Evolutionary conservation across 2,113 vertebrate species (phyloP), one percentile per base, ranked within the genome.

Genomic region (Rhinogobius similis): DNA sequence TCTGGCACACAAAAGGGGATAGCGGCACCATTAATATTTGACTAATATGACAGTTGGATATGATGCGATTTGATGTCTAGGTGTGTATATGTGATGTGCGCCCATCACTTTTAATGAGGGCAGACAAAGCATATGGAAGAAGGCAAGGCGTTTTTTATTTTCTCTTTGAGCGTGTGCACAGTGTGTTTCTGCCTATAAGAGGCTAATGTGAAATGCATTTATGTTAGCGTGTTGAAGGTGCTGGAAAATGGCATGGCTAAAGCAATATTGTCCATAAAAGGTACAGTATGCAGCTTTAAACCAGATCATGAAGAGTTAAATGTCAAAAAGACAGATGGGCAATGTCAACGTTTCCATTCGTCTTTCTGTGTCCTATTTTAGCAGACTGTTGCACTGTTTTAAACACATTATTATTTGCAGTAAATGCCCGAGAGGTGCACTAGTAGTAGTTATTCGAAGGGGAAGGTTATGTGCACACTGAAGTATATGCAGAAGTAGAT

Each of bases 81-180:
- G 59, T 68, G 76, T 55, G 65, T 64, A 21, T 58, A 71, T 70
- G 59, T 83, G 76, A 89, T 88, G 75, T 80, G 86, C 82, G 87
- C 82, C 78, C 85, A 86, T 91, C 87, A 88, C 81, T 87, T 91
- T 92, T 91, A 90, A 93, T 90, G 88, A 91, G 85, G 74, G 76
- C 71, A 89, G 82, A 84, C 82, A 82, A 87, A 86, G 80, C 90
- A 86, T 84, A 80, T 84, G 86, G 64, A 65, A 78, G 74, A 66
- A 85, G 66, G 77, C 64, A 75, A 69, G 69, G 62, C 29, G 1
- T 75, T 76, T 44, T 62, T 83, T 86, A 79, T 81, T 82, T 77
- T 44, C 58, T 46, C 82, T 80, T 65, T 63, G 70, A 56, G 21
- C 68, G 59, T 50, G 62, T 2, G 36, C 18, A 29, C 5, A 10